Evolutionary conservation across 2,797 vertebrate genomes (phyloP), one percentile per base, ranked within the genome.

Genomic region (Brotula barbata): DNA sequence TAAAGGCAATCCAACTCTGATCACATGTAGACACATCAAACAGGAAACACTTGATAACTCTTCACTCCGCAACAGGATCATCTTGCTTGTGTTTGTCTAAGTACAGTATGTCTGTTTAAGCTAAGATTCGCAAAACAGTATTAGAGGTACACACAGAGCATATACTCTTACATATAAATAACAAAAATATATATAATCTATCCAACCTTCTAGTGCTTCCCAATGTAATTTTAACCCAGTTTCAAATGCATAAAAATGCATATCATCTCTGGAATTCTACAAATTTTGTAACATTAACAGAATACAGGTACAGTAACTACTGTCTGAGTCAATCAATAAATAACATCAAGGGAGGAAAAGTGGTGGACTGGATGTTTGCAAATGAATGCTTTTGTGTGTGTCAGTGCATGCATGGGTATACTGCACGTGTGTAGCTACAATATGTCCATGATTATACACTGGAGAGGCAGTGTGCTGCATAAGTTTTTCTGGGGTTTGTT

Each of bases 401-500:
- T 55, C 14, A 1, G 28, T 67, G 59, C 53, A 48, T 68, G 72
- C 41, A 52, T 80, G 62, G 11, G 6, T 73, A 57, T 60, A 54
- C 5, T 1, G 1, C 63, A 41, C 62, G 57, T 62, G 58, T 68
- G 50, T 41, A 66, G 62, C 53, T 62, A 71, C 64, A 59, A 64
- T 65, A 63, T 62, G 65, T 52, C 41, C 16, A 64, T 67, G 50
- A 70, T 71, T 64, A 34, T 52, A 64, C 41, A 67, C 34, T 45
- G 55, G 71, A 83, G 80, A 88, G 85, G 84, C 85, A 85, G 84
- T 84, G 76, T 67, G 85, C 79, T 73, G 83, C 81, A 43, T 60
- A 17, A 10, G 53, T 20, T 51, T 58, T 48, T 45, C 16, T 56
- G 47, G 59, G 68, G 20, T 58, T 40, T 17, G 17, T 55, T 20